Percentiles rank a stretch among this genome's conserved stretches.
These are phyloP conservation scores for Ennomos quercinarius DNA, from an alignment of 2,888 invertebrate species.

Conservation along the genomic window DNA sequence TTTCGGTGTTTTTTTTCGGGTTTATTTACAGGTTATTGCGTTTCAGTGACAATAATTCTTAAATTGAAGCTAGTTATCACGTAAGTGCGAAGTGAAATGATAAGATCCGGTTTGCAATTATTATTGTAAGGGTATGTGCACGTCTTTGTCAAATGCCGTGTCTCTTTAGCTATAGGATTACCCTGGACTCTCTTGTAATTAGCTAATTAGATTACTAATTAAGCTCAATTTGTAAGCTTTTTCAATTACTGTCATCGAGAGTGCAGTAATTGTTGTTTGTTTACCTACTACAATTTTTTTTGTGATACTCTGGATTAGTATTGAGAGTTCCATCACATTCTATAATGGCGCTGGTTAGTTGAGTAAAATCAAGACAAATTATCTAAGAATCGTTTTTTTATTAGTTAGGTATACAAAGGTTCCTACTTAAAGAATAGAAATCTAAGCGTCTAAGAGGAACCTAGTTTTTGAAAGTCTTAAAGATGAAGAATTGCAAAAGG, in stretches of 20 bases:
- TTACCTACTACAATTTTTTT: no score
- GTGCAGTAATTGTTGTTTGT: no score
- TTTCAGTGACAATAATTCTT: constrained; percentile 13
- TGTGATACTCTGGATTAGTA: no score
- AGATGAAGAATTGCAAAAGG: no score
- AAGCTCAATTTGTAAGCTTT: no score
- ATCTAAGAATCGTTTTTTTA: neutral
- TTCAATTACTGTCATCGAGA: no score
- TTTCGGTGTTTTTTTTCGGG: no score
- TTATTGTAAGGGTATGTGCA: constrained; percentile 52
- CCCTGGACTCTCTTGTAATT: constrained; percentile 11
- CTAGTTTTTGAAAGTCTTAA: no score
- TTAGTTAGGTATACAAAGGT: neutral
- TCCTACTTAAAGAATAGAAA: neutral
- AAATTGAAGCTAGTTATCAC: constrained; percentile 1
- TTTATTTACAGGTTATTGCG: neutral
- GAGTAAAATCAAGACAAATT: no score
- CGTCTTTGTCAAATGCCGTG: constrained; percentile 25
- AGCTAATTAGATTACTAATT: neutral
- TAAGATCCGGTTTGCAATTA: constrained; percentile 45
- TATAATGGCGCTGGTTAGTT: no score
- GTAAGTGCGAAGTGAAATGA: constrained; percentile 23
- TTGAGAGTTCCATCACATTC: no score
- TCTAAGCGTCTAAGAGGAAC: no score
- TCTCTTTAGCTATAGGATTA: constrained; percentile 19